Conservation (phyloP, 2,113 vertebrate species). For the Anoplopoma fimbria region DNA sequence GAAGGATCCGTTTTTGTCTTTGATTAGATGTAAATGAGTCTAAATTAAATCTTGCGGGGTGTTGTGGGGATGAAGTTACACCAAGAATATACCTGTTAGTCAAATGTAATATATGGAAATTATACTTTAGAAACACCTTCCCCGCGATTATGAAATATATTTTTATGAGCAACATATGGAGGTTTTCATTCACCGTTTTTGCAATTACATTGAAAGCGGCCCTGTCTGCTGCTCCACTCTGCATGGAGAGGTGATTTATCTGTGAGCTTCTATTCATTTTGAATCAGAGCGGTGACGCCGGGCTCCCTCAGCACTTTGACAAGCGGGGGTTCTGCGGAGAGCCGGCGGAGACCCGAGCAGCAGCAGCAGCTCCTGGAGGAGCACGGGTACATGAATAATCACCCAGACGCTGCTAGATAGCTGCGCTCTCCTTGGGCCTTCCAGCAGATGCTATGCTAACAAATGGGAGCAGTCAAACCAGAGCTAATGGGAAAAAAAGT, state of each 20-base stretch:
- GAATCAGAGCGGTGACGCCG: slow-evolving; percentile 53
- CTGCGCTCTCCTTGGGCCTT: slow-evolving; percentile 72
- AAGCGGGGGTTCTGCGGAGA: slow-evolving; percentile 36
- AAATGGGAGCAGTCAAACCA: slow-evolving; percentile 75
- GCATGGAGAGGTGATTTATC: slow-evolving; percentile 68
- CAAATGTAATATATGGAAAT: slow-evolving; percentile 35
- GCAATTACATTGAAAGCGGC: slow-evolving; percentile 55
- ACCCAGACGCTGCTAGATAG: slow-evolving; percentile 61
- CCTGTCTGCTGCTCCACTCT: slow-evolving; percentile 47
- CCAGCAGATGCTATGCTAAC: slow-evolving; percentile 76
- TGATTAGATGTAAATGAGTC: slow-evolving; percentile 43
- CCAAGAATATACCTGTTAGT: slow-evolving; percentile 4
- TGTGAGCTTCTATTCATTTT: slow-evolving; percentile 46
- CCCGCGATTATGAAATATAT: slow-evolving; percentile 27
- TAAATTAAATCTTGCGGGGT: slow-evolving; percentile 36
- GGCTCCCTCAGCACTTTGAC: slow-evolving; percentile 61
- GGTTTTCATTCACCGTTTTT: slow-evolving; percentile 58
- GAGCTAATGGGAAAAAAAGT: slow-evolving; percentile 70
- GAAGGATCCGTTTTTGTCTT: slow-evolving; percentile 21
- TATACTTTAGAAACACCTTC: slow-evolving; percentile 29
- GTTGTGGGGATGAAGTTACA: slow-evolving; percentile 18
- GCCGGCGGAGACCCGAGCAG: slow-evolving; percentile 37
- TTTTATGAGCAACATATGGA: slow-evolving; percentile 54
- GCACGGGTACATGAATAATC: slow-evolving; percentile 69
- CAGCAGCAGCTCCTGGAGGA: slow-evolving; percentile 51